phyloP scores from a whole-genome alignment of 2,113 vertebrate species.

The Hylia prasina region DNA sequence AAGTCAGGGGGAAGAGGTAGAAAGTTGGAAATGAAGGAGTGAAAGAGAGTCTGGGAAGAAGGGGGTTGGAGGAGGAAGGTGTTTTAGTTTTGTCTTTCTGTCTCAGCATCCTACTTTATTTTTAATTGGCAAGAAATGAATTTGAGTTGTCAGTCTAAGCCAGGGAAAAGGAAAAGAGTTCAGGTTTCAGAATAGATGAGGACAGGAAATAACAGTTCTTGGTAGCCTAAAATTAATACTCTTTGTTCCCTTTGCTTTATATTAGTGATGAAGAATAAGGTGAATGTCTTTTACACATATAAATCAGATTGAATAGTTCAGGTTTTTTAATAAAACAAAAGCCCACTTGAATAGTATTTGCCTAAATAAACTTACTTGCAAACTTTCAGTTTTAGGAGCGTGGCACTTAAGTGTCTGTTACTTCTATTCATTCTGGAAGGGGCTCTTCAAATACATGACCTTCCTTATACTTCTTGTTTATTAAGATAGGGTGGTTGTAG shows the following conservation, averaged over 20 bases:
- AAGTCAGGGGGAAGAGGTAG: not conserved
- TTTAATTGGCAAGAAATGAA: not conserved
- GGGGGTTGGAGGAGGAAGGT: not conserved
- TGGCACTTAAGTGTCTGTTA: not conserved
- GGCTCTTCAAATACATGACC: not conserved
- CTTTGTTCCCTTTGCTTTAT: not conserved
- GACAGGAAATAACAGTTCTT: not conserved
- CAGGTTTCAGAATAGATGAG: not conserved
- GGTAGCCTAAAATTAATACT: not conserved
- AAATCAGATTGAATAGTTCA: not conserved
- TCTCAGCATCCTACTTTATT: not conserved
- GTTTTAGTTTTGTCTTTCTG: not conserved
- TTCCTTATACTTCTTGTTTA: not conserved
- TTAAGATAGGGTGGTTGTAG: not conserved
- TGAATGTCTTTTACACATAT: not conserved
- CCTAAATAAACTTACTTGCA: not conserved
- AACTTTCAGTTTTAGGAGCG: not conserved
- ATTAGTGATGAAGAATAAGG: not conserved
- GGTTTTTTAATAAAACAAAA: not conserved
- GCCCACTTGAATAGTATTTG: not conserved
- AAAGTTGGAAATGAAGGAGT: not conserved
- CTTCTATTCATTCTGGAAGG: not conserved
- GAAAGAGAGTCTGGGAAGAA: not conserved
- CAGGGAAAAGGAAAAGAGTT: not conserved
- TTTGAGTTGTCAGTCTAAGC: not conserved